Evolutionary conservation across 1,140 invertebrate genomes (phyloP).

Genomic region (Hylaeus anthracinus): DNA sequence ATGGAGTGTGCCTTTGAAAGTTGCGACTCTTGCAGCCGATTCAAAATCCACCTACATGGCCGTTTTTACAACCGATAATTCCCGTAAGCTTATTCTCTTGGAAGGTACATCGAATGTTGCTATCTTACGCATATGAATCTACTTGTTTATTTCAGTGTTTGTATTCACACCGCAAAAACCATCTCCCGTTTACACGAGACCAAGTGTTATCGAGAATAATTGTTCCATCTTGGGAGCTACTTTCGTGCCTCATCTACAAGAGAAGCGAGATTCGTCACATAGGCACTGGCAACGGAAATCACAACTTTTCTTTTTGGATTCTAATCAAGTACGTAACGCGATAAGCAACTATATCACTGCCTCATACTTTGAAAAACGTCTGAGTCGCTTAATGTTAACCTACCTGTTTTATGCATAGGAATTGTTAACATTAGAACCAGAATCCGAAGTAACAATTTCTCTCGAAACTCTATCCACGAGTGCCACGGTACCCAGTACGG

Average conservation of each 20-base stretch:
- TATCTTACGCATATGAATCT: not conserved
- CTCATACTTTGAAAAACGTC: no score
- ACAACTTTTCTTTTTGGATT: constrained; percentile 83
- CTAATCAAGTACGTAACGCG: constrained; percentile 78
- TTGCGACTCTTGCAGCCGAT: constrained; percentile 82
- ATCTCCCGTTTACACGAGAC: constrained; percentile 80
- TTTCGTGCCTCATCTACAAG: constrained; percentile 80
- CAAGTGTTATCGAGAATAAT: constrained; percentile 77
- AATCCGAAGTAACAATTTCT: constrained; percentile 70
- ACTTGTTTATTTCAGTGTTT: constrained; percentile 78
- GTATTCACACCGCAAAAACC: constrained; percentile 83
- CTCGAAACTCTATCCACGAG: constrained; percentile 69
- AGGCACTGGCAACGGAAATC: constrained; percentile 83
- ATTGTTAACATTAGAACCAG: constrained; percentile 77
- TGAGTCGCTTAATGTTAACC: not conserved
- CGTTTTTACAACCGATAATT: constrained; percentile 84
- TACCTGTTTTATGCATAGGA: constrained; percentile 69
- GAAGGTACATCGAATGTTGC: not conserved
- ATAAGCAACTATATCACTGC: not conserved
- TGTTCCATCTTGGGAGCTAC: constrained; percentile 77
- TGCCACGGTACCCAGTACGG: constrained; percentile 67
- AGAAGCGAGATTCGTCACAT: constrained; percentile 76
- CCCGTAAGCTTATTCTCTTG: constrained; percentile 78
- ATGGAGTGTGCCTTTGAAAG: constrained; percentile 83
- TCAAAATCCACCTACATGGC: constrained; percentile 85